A percentile compares a stretch with the other conserved stretches of the same genome.
Evolutionary conservation across 2,797 vertebrate genomes (phyloP).

Genomic region (Lindbergichthys nudifrons): DNA sequence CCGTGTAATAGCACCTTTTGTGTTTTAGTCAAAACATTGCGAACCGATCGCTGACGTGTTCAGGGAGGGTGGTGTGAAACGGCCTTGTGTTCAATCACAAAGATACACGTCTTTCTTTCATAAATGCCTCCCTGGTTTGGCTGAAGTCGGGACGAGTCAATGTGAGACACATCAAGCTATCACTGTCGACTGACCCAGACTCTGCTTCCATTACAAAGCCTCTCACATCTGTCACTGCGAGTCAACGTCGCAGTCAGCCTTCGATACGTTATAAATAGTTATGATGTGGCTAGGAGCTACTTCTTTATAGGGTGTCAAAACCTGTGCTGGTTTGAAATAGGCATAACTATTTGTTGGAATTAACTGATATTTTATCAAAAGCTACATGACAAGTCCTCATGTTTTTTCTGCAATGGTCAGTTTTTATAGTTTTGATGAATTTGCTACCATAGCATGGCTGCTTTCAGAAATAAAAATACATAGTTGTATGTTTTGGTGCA

Average conservation of each 20-base stretch:
- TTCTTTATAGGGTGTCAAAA: not conserved
- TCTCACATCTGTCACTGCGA: conserved; percentile 27
- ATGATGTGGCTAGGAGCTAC: not conserved
- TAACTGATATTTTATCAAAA: not conserved
- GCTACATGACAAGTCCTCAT: not conserved
- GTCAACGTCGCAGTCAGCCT: conserved; percentile 15
- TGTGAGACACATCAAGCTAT: conserved; percentile 37
- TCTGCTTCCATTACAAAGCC: conserved; percentile 28
- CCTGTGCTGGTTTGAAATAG: not conserved
- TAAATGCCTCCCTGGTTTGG: conserved; percentile 24
- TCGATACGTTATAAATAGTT: not conserved
- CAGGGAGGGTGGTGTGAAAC: conserved; percentile 18
- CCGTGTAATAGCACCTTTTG: conserved; percentile 61
- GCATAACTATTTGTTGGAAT: not conserved
- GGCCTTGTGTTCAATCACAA: conserved; percentile 20
- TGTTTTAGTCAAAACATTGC: conserved; percentile 48
- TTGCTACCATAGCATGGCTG: no score
- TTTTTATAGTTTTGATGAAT: no score
- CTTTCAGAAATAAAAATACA: no score
- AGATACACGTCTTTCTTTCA: conserved; percentile 28
- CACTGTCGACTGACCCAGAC: conserved; percentile 34
- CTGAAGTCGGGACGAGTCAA: conserved; percentile 25
- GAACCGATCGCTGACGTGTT: conserved; percentile 13
- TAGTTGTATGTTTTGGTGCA: no score
- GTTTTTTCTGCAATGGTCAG: no score